Evolutionary conservation across 2,797 vertebrate species (phyloP), one percentile per base, ranked within the genome.

Genomic region (Borostomias antarcticus): DNA sequence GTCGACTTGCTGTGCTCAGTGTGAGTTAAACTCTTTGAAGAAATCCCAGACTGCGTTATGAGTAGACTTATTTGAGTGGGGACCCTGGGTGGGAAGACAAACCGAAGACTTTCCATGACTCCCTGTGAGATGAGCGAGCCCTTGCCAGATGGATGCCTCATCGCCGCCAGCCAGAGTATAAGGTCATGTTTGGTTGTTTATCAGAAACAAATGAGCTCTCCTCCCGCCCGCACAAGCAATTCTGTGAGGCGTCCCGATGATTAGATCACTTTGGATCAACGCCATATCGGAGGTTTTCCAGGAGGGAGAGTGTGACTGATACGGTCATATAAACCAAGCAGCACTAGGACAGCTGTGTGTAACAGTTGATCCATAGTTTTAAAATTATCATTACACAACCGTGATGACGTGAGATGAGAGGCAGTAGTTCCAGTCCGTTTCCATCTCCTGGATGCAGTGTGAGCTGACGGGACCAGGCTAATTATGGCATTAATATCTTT

Each of bases 71-170:
- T 73, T 68, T 65, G 60, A 70, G 67, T 53, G 71, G 64, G n/a
- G 64, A 50, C 59, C 30, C 40, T 62, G 19, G 67, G 69, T 62
- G 63, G 72, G 63, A 73, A 72, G 47, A 78, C 54, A 57, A 57
- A 30, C 11, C 57, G 59, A 76, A 52, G 68, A 52, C 76, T 82
- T 73, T 83, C 80, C 77, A 72, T 80, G 70, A 70, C 73, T 79
- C 68, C 19, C 52, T 28, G 1, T 8, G 65, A 70, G 56, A 60
- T 19, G 37, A 64, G 53, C 6, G 23, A 56, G 58, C 60, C 48
- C 70, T 48, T 72, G 73, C 66, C 59, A 68, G 72, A 53, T 62
- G 23, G 59, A 61, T 32, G 68, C 63, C 66, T 80, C 69, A 75
- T 72, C 56, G 37, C 15, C 7, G 50, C 9, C 11, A 60, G 59